phyloP scores from a whole-genome alignment of 92 coral and sea anemone genomes.

The Actinostola sp. region DNA sequence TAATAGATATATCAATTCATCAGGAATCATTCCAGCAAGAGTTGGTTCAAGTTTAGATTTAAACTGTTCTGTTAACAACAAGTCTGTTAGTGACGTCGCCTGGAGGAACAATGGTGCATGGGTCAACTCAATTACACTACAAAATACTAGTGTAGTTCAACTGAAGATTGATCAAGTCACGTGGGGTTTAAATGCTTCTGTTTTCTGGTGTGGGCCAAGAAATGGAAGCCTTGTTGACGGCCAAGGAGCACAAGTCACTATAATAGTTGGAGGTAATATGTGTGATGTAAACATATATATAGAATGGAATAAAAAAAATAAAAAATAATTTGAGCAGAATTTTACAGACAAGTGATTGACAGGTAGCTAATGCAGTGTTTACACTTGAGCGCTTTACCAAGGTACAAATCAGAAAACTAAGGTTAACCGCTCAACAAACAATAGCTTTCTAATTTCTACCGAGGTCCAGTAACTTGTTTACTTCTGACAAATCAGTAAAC shows the following conservation, averaged over 20 bases:
- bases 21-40: neutral
- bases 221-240: neutral
- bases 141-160: neutral
- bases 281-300: neutral
- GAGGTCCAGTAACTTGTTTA: too few species aligned
- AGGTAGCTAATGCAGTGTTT: too few species aligned
- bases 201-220: constrained; percentile 15
- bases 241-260: neutral
- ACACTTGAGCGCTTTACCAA: too few species aligned
- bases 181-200: constrained; percentile 18
- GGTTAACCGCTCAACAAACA: too few species aligned
- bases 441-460: too few species aligned
- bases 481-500: too few species aligned
- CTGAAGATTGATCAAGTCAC: neutral
- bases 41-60: constrained; percentile 4
- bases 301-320: neutral
- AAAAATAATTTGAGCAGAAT: too few species aligned
- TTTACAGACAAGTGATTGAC: too few species aligned
- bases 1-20: too few species aligned
- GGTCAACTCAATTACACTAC: neutral
- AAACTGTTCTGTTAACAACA: constrained; percentile 13
- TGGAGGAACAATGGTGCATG: constrained; percentile 12
- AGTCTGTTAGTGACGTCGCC: neutral
- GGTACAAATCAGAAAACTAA: too few species aligned
- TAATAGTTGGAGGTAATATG: constrained; percentile 18